Evolutionary conservation across 2,797 vertebrate species (phyloP).

Genomic region (Petrocephalus sullivani): DNA sequence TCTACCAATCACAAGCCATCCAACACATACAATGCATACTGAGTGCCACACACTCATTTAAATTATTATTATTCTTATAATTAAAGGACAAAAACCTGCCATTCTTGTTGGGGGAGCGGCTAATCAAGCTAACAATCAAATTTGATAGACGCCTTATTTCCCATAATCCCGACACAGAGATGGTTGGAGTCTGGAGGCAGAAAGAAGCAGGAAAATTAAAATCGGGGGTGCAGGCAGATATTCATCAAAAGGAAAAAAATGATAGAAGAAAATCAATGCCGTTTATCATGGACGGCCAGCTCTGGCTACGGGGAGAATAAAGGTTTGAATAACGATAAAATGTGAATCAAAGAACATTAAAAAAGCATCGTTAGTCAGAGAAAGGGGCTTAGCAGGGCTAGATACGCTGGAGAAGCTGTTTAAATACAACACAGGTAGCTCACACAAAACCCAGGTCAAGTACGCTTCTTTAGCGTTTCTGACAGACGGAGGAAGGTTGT

Average conservation of each 20-base stretch:
- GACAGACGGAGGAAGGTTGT: background rate
- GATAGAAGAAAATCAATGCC: background rate
- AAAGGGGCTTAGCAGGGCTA: background rate
- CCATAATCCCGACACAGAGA: slow-evolving; percentile 18
- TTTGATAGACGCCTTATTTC: slow-evolving; percentile 24
- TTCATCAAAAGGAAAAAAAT: slow-evolving; percentile 10
- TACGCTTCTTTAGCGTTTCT: background rate
- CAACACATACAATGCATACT: background rate
- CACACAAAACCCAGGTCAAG: background rate
- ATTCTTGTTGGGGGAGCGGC: slow-evolving; percentile 15
- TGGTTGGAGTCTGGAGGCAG: slow-evolving; percentile 13
- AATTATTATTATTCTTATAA: background rate
- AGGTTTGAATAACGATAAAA: background rate
- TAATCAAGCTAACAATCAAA: slow-evolving; percentile 29
- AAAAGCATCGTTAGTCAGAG: background rate
- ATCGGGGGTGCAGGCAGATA: slow-evolving; percentile 15
- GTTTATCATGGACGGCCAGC: background rate
- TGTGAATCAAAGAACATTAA: background rate
- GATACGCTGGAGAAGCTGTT: background rate
- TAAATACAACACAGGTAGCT: background rate
- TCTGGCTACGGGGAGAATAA: background rate
- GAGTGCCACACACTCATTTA: background rate
- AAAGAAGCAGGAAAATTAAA: slow-evolving; percentile 4
- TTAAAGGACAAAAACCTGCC: background rate
- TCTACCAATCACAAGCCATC: background rate